Evolutionary conservation across 2,888 invertebrate species (phyloP).

Genomic region (Rhingia campestris): DNA sequence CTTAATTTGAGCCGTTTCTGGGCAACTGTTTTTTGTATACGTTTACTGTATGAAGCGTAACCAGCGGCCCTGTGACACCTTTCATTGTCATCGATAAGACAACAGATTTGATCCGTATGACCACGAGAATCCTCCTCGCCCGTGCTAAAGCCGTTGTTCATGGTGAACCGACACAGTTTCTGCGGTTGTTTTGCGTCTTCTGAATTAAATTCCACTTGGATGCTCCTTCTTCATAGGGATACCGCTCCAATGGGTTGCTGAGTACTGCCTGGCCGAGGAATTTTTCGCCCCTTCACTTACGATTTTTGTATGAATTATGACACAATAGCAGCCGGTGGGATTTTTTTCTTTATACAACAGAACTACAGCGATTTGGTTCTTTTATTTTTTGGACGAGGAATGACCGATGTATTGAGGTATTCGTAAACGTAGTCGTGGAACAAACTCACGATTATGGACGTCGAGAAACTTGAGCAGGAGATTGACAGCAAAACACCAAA

Average conservation of each 20-base stretch:
- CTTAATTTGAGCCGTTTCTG: constrained; percentile 94
- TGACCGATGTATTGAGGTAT: constrained; percentile 19
- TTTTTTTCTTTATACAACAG: constrained; percentile 17
- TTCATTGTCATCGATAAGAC: constrained; percentile 94
- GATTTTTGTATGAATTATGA: constrained; percentile 58
- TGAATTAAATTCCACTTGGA: constrained; percentile 55
- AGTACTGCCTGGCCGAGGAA: constrained; percentile 13
- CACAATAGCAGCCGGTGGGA: constrained; percentile 57
- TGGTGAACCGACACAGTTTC: constrained; percentile 56
- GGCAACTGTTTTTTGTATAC: constrained; percentile 97
- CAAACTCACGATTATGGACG: constrained; percentile 43
- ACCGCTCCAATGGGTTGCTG: neutral
- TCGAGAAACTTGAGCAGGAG: constrained; percentile 65
- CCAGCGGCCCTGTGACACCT: constrained; percentile 91
- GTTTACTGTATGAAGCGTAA: constrained; percentile 95
- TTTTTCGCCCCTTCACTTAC: constrained; percentile 22
- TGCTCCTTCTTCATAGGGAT: constrained; percentile 33
- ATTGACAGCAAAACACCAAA: constrained; percentile 74
- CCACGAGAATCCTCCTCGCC: constrained; percentile 95
- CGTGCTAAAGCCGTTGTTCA: constrained; percentile 92
- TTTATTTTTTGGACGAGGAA: constrained; percentile 25
- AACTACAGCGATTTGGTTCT: constrained; percentile 13
- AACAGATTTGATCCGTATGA: constrained; percentile 94
- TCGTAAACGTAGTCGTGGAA: constrained; percentile 32
- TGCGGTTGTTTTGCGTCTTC: constrained; percentile 8